A percentile compares a stretch with the other conserved stretches of the same genome.
phyloP scores from a whole-genome alignment of 30 jellyfish, hydroid and myxozoan species.

The Haliclystus octoradiatus region DNA sequence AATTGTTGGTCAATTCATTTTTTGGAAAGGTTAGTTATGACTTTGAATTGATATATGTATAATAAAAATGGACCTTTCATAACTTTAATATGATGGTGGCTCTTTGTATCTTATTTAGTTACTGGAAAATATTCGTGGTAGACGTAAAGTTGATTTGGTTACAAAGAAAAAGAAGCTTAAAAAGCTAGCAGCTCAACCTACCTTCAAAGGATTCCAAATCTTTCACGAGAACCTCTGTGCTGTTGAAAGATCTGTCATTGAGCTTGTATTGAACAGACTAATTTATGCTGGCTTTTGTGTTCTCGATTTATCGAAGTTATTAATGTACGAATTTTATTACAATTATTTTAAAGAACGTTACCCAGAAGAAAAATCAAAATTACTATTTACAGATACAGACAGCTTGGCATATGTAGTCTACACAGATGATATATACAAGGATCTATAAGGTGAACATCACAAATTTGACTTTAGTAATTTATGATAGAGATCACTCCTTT shows the following conservation, averaged over 20 bases:
- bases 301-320: no score
- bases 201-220: slow-evolving; percentile 14
- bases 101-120: no score
- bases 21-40: no score
- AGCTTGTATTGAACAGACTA: slow-evolving; percentile 28
- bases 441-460: slow-evolving; percentile 7
- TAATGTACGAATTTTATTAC: no score
- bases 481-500: no score
- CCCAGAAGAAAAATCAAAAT: slow-evolving; percentile 8
- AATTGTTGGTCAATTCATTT: slow-evolving; percentile 27
- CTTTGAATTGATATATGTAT: no score
- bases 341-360: slow-evolving; percentile 35
- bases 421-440: slow-evolving; percentile 44
- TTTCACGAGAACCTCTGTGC: slow-evolving; percentile 29
- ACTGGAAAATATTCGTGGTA: no score
- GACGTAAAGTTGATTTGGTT: no score
- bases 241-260: slow-evolving; percentile 12
- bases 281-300: slow-evolving; percentile 38
- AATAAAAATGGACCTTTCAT: no score
- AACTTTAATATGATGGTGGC: no score
- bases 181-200: slow-evolving; percentile 28
- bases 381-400: slow-evolving; percentile 63
- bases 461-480: slow-evolving; percentile 25
- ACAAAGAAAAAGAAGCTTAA: no score
- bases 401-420: slow-evolving; percentile 45